Conservation (phyloP, 2,797 vertebrate genomes). For the Buceros bicornis region DNA sequence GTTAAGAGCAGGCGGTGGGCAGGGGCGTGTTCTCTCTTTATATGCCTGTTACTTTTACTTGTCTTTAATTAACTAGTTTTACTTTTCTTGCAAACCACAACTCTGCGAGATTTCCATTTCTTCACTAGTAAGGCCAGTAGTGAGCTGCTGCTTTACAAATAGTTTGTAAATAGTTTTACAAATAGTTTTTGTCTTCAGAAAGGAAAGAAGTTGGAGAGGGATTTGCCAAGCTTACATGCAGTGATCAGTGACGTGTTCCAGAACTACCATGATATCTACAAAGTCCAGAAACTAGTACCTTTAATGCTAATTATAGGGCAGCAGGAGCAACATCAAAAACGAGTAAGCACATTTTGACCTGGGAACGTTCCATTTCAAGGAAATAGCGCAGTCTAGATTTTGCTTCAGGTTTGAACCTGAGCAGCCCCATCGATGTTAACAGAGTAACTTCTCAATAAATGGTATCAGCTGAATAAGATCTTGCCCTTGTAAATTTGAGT, state of each 20-base stretch:
- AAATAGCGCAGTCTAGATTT: background rate
- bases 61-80: slow-evolving; percentile 41
- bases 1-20: slow-evolving; percentile 34
- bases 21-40: slow-evolving; percentile 45
- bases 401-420: background rate
- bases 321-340: background rate
- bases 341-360: background rate
- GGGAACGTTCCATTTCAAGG: background rate
- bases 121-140: background rate
- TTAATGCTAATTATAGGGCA: background rate
- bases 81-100: background rate
- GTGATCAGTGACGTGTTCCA: background rate
- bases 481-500: background rate
- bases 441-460: background rate
- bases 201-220: background rate
- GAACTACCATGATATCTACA: background rate
- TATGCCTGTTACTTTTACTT: slow-evolving; percentile 44
- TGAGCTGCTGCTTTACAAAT: background rate
- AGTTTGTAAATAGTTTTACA: too few species aligned
- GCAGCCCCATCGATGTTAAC: background rate
- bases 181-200: background rate
- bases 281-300: background rate
- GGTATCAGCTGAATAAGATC: background rate
- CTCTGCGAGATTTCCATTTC: background rate
- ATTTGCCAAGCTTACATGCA: background rate